Percentiles rank a stretch among this genome's conserved stretches.
Conservation (phyloP, 2,113 vertebrate species). For the Notothenia rossii region DNA sequence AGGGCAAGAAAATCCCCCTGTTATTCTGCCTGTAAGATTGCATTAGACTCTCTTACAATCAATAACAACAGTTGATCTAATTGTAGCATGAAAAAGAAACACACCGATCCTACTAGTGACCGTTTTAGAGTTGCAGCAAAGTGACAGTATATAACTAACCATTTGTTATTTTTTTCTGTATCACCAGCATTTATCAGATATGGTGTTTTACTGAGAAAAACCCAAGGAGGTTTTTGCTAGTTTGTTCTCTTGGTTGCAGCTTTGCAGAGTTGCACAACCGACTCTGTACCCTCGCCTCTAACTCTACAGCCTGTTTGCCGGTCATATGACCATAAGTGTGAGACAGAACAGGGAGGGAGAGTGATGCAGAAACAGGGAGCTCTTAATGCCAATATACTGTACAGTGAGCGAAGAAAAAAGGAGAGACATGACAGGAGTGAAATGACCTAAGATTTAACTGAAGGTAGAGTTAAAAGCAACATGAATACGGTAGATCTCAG, state of each 20-base stretch:
- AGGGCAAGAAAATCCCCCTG: background rate
- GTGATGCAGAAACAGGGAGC: background rate
- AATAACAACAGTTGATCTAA: background rate
- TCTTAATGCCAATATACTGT: background rate
- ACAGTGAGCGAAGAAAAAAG: background rate
- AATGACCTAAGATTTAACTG: background rate
- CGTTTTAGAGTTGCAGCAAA: background rate
- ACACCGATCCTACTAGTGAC: background rate
- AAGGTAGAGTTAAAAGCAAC: background rate
- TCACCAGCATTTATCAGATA: background rate
- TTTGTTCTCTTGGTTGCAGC: background rate
- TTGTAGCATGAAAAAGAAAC: background rate
- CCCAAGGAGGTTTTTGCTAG: background rate
- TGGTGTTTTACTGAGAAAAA: background rate
- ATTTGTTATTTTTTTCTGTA: background rate
- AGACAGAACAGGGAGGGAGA: background rate
- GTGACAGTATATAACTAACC: background rate
- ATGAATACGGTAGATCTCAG: slow-evolving; percentile 21
- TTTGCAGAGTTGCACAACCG: slow-evolving; percentile 61
- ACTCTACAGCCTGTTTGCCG: slow-evolving; percentile 16
- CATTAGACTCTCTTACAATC: background rate
- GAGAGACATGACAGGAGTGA: background rate
- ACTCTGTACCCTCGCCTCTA: slow-evolving; percentile 46
- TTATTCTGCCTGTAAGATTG: background rate
- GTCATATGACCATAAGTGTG: slow-evolving; percentile 67